A percentile compares a stretch with the other conserved stretches of the same genome.
Conservation (phyloP, 2,113 vertebrate species). For the Lepisosteus osseus region DNA sequence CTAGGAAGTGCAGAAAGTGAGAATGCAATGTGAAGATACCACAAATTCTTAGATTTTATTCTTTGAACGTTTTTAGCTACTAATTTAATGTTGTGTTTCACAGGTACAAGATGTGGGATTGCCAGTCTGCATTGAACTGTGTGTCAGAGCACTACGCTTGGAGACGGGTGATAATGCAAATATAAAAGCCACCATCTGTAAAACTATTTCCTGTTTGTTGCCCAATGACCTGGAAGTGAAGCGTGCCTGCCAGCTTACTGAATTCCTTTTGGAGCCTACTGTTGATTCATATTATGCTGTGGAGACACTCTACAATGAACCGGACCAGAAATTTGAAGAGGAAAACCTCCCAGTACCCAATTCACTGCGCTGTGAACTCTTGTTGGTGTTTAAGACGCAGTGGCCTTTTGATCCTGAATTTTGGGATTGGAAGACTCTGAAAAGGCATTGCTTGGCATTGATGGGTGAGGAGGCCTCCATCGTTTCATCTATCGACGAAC, state of each 20-base stretch:
- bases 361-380: constrained; percentile 90
- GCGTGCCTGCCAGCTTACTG: constrained; percentile 92
- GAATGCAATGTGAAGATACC: too few species aligned
- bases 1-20: too few species aligned
- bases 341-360: constrained; percentile 90
- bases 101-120: constrained; percentile 84
- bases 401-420: constrained; percentile 98
- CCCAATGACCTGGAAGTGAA: constrained; percentile 92
- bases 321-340: constrained; percentile 93
- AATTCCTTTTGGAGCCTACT: constrained; percentile 93
- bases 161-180: constrained; percentile 80
- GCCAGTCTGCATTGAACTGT: constrained; percentile 88
- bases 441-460: constrained; percentile 87
- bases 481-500: constrained; percentile 91
- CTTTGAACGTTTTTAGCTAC: not conserved
- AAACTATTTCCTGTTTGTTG: constrained; percentile 92
- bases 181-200: constrained; percentile 91
- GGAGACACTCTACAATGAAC: constrained; percentile 93
- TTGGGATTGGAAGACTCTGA: constrained; percentile 98
- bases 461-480: constrained; percentile 98
- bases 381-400: constrained; percentile 92
- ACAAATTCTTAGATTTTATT: not conserved
- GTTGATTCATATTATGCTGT: constrained; percentile 95
- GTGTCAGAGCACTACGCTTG: constrained; percentile 84
- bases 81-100: constrained; percentile 35